Evolutionary conservation across 2,797 vertebrate genomes (phyloP), one percentile per base, ranked within the genome.

Genomic region (Pyrocephalus nanus): DNA sequence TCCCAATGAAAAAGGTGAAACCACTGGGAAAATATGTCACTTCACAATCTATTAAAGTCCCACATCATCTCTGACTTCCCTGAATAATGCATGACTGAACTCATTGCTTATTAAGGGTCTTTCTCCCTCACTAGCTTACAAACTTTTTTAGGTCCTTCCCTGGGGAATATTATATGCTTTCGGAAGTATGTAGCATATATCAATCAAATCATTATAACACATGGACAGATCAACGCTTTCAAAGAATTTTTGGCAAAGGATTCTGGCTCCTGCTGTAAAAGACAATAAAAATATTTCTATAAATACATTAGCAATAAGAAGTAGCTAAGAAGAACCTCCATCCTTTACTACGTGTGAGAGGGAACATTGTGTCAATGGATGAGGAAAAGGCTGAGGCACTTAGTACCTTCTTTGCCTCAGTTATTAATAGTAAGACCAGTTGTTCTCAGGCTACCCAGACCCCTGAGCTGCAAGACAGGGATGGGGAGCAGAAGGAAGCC

Each of bases 381-480:
- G 50, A 92, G 22, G 22, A 60, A 67, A 43, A 69, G 1, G 1
- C 8, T 64, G n/a, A 86, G 30, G 21, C 54, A 58, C 17, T 70
- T 48, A 34, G 22, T 45, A 12, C 5, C 25, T 47, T 38, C 25
- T 76, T 76, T 69, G 11, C 4, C 27, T 40, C 30, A 43, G 34
- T 16, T 27, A 11, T 64, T 75, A 67, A 47, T 14, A 48, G 8
- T 12, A 54, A 47, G 8, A 34, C 9, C 50, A 25, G 4, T 20
- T 40, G 10, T 43, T 53, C 1, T 1, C 10, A 4, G 8, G 6
- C 8, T 36, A 58, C 17, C 7, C 16, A 58, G 18, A 6, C 1
- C 2, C 18, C 19, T 60, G 16, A 75, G 18, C 18, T 58, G 15
- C 26, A 71, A n/a, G 12, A 38, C 8, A 6, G 26, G 36, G 20